Evolutionary conservation across 2,797 vertebrate species (phyloP), one percentile per base, ranked within the genome.

Genomic region (Tolypeutes matacus): DNA sequence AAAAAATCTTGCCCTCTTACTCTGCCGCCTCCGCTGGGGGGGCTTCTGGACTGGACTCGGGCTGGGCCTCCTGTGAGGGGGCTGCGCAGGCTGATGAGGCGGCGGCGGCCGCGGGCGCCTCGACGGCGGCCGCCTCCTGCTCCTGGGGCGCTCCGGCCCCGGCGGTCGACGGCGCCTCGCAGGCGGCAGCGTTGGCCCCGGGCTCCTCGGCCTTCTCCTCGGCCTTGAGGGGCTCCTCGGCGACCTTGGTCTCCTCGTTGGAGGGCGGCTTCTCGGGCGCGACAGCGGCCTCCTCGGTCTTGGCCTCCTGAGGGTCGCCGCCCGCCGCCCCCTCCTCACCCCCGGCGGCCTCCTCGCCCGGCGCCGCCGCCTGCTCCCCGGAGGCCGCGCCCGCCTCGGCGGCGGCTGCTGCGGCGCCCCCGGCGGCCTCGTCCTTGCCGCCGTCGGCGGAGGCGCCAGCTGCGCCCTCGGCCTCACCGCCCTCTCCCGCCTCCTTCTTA

Each of bases 401-500:
- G 53, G 98, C 98, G 1, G 98, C 98, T 1, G 98, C 98, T 46
- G 98, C 98, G 51, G 98, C 97, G 96, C 99, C 98, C 97, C 99
- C 99, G 1, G 98, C 96, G 91, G 98, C 98, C 2, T 98, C 95
- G 31, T 97, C 98, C 20, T 99, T 98, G 0, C 98, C 98, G 96
- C 99, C 98, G 29, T 98, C 98, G 83, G 97, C 93, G 27, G 97
- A 49, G 0, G 97, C 97, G 3, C 98, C 95, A 0, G 97, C 97
- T 0, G 93, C 98, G 56, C 98, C 99, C 94, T 99, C 99, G 0
- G 93, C 97, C 96, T 99, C 99, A 56, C 97, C 98, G 25, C 98
- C 99, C 13, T 99, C 99, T 7, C 98, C 99, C 0, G 98, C 99
- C 97, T 99, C 99, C 98, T 99, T 99, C 97, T 99, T 99, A 98